Evolutionary conservation across 2,113 vertebrate species (phyloP).

Genomic region (Athene cunicularia): DNA sequence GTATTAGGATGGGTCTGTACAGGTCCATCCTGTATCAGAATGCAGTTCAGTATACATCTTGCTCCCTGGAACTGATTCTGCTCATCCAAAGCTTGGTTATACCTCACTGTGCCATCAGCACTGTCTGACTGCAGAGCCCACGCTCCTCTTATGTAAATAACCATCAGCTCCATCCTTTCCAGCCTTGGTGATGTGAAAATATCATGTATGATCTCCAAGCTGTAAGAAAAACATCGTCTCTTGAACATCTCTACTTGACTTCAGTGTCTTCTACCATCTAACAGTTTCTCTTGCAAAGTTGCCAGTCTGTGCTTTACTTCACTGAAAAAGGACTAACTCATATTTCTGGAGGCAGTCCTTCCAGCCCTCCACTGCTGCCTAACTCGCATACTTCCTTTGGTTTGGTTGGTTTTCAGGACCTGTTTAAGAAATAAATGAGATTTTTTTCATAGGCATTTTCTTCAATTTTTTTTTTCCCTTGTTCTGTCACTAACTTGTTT

Average conservation of each 20-base stretch:
- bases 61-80: not conserved
- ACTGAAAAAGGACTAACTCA: constrained; percentile 5
- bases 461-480: constrained; percentile 55
- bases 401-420: constrained; percentile 13
- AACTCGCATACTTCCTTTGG: constrained; percentile 8
- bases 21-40: not conserved
- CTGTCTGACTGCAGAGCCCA: not conserved
- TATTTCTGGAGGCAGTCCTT: constrained; percentile 9
- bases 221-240: not conserved
- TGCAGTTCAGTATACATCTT: not conserved
- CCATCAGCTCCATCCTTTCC: not conserved
- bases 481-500: constrained; percentile 80
- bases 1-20: not conserved
- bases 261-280: constrained; percentile 39
- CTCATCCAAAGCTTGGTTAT: not conserved
- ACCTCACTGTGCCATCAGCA: not conserved
- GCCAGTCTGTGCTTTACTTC: not conserved
- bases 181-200: not conserved
- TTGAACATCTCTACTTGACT: constrained; percentile 30
- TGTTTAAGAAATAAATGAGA: constrained; percentile 29
- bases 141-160: not conserved
- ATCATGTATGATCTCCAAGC: constrained; percentile 7
- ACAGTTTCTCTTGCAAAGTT: constrained; percentile 37
- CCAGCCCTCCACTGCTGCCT: constrained; percentile 37
- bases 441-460: constrained; percentile 64